These are phyloP conservation scores for Periphyllus acericola DNA, from an alignment of 2,888 invertebrate genomes.

Conservation along the genomic window DNA sequence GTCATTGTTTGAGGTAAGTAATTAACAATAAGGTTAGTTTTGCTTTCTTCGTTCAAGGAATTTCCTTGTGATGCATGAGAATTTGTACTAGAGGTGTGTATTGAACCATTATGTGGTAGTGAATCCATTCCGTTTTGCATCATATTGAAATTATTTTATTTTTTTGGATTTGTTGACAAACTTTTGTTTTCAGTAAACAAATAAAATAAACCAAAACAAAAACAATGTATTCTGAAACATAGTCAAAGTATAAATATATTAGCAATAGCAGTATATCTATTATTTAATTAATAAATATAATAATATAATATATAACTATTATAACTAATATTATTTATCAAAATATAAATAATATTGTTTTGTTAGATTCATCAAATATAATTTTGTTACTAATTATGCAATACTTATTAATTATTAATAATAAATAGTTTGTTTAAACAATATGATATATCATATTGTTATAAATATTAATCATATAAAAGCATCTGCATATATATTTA, in stretches of 20 bases:
- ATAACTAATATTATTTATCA: too few species aligned
- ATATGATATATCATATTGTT: too few species aligned
- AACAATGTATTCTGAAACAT: conserved; percentile 48
- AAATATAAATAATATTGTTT: too few species aligned
- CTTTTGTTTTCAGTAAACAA: conserved; percentile 48
- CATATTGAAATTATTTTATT: conserved; percentile 68
- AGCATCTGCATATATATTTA: too few species aligned
- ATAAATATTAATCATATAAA: too few species aligned
- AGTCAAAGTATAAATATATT: conserved; percentile 20
- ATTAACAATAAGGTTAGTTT: conserved; percentile 99
- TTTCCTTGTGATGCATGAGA: conserved; percentile 67
- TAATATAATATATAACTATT: too few species aligned
- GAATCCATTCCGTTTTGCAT: conserved; percentile 88
- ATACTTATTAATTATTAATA: too few species aligned
- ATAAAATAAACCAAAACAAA: conserved; percentile 43
- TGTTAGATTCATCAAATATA: too few species aligned
- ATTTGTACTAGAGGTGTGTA: conserved; percentile 67
- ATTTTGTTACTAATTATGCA: too few species aligned
- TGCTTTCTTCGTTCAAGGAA: conserved; percentile 83
- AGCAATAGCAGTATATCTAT: too few species aligned
- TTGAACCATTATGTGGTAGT: conserved; percentile 81
- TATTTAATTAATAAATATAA: too few species aligned
- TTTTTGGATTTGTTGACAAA: conserved; percentile 8
- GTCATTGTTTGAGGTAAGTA: conserved; percentile 99
- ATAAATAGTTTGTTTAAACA: too few species aligned